phyloP scores from a whole-genome alignment of 2,797 vertebrate species.

The Tragelaphus oryx region DNA sequence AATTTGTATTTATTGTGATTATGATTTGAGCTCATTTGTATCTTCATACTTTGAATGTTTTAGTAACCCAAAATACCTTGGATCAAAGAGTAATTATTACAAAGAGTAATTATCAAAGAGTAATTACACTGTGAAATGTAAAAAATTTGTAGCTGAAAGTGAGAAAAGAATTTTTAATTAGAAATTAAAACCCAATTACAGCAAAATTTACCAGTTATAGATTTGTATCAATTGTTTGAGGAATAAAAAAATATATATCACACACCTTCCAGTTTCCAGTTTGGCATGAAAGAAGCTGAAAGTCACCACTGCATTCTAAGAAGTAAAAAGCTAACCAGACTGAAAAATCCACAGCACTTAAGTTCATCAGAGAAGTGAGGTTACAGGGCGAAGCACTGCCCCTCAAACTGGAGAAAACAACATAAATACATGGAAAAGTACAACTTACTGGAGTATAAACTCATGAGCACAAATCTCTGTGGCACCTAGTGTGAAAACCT shows the following conservation, averaged over 20 bases:
- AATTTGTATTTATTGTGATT: neutral
- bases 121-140: neutral
- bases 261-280: neutral
- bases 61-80: neutral
- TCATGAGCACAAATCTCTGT: neutral
- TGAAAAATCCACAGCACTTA: neutral
- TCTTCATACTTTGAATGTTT: neutral
- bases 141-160: neutral
- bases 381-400: neutral
- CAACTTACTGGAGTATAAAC: neutral
- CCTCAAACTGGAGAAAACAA: neutral
- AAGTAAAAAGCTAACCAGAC: neutral
- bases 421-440: neutral
- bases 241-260: neutral
- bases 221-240: neutral
- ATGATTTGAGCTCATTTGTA: neutral
- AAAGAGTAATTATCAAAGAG: neutral
- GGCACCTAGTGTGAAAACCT: neutral
- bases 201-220: neutral
- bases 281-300: neutral
- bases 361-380: neutral
- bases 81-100: neutral
- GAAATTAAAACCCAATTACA: neutral
- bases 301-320: neutral
- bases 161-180: neutral